These are phyloP conservation scores for Ditylenchus weischeri DNA, from an alignment of 2,888 invertebrate species.

Conservation along the genomic window DNA sequence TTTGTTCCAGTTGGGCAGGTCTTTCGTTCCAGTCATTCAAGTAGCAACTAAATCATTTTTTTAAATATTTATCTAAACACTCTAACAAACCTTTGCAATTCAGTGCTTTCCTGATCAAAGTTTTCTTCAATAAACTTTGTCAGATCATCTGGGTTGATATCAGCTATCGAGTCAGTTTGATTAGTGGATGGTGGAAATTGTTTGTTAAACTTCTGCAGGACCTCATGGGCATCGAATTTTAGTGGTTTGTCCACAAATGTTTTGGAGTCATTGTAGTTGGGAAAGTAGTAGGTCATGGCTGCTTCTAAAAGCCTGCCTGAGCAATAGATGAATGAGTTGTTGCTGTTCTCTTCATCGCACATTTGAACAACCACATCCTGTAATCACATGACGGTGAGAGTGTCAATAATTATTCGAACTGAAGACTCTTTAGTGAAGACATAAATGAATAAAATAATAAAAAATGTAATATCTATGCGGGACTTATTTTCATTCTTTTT, in stretches of 20 bases:
- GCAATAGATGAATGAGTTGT: conserved; percentile 51
- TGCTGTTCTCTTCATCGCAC: conserved; percentile 39
- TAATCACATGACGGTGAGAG: background rate
- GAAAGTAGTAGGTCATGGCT: conserved; percentile 44
- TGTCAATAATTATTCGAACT: too few relatives aligned
- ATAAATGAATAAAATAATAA: too few relatives aligned
- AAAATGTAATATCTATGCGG: too few relatives aligned
- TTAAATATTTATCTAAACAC: background rate
- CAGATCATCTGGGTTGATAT: conserved; percentile 39
- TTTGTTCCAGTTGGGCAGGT: conserved; percentile 71
- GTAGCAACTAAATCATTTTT: conserved; percentile 40
- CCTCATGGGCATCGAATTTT: conserved; percentile 28
- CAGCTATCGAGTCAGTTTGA: conserved; percentile 8
- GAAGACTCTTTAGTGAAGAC: too few relatives aligned
- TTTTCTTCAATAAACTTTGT: conserved; percentile 47
- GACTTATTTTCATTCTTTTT: too few relatives aligned
- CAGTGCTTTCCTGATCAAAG: conserved; percentile 49
- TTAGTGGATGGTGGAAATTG: conserved; percentile 36
- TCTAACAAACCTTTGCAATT: conserved; percentile 42
- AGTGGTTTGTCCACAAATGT: conserved; percentile 42
- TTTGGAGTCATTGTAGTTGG: conserved; percentile 35
- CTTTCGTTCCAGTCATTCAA: conserved; percentile 59
- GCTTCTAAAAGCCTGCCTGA: conserved; percentile 51
- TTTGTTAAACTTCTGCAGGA: conserved; percentile 31
- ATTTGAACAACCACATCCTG: conserved; percentile 26